phyloP scores from a whole-genome alignment of 2,888 invertebrate genomes.

The Ophion obscuratus region DNA sequence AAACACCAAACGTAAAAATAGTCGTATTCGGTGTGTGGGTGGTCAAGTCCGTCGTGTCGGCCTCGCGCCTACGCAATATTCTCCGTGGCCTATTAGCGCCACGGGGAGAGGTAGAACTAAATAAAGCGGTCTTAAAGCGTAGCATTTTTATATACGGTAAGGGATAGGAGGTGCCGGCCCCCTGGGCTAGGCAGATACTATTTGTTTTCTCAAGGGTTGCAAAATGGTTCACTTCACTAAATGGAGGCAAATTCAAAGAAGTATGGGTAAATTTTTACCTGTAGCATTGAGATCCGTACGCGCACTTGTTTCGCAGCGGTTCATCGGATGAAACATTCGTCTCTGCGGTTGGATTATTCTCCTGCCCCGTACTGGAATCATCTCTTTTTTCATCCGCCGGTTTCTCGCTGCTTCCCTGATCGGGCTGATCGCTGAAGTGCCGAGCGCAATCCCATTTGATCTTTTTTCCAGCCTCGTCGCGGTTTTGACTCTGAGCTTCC shows the following conservation, averaged over 20 bases:
- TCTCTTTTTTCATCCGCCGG: slow-evolving; percentile 3
- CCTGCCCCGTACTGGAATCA: slow-evolving; percentile 20
- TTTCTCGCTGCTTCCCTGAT: slow-evolving; percentile 47
- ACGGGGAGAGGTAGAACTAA: too few species aligned
- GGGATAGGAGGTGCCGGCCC: too few species aligned
- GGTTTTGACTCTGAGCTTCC: slow-evolving; percentile 23
- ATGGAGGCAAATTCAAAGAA: background rate
- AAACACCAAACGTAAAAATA: too few species aligned
- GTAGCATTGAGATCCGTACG: slow-evolving; percentile 88
- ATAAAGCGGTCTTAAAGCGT: too few species aligned
- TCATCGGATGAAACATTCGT: slow-evolving; percentile 13
- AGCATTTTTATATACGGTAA: too few species aligned
- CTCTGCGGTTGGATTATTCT: slow-evolving; percentile 45
- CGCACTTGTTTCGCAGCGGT: slow-evolving; percentile 85
- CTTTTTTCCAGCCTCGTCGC: slow-evolving; percentile 68
- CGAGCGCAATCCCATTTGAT: slow-evolving; percentile 71
- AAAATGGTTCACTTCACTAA: background rate
- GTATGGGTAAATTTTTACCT: slow-evolving; percentile 83
- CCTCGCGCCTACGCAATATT: too few species aligned
- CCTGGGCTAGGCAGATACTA: too few species aligned
- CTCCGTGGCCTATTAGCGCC: too few species aligned
- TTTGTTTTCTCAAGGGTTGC: too few species aligned
- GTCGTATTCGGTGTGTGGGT: too few species aligned
- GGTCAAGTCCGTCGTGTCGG: too few species aligned
- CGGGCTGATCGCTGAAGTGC: slow-evolving; percentile 69